These are phyloP conservation scores for Callosobruchus maculatus DNA, from an alignment of 2,888 invertebrate species.

Conservation along the genomic window DNA sequence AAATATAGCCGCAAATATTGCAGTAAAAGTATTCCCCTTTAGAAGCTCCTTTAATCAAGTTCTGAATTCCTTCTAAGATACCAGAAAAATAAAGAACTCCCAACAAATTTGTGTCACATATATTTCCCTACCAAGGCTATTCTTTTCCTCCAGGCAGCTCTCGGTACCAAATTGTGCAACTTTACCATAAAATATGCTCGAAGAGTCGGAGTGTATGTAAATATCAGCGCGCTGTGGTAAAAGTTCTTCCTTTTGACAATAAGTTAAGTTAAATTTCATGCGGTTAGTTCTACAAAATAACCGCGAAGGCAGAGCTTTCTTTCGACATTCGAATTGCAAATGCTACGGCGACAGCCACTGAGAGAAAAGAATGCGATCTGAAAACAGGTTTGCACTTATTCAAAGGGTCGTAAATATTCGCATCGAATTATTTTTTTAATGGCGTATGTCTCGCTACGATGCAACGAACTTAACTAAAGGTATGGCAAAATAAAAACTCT, in stretches of 20 bases:
- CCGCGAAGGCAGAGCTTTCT: conserved; percentile 20
- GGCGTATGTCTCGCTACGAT: too few species aligned
- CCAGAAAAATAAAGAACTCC: too few species aligned
- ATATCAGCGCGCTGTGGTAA: conserved; percentile 22
- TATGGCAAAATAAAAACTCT: too few species aligned
- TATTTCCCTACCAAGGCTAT: neutral
- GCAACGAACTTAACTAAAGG: too few species aligned
- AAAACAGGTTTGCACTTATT: neutral
- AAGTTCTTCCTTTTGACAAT: conserved; percentile 26
- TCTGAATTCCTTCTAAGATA: too few species aligned
- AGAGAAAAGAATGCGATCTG: neutral
- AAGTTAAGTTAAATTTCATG: conserved; percentile 30
- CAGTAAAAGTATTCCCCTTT: too few species aligned
- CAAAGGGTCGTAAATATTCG: too few species aligned
- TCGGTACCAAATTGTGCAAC: neutral
- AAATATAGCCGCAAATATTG: too few species aligned
- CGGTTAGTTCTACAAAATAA: conserved; percentile 30
- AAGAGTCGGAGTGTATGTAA: conserved; percentile 20
- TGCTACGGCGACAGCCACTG: conserved; percentile 33
- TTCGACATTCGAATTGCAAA: conserved; percentile 43
- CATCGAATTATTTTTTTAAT: too few species aligned
- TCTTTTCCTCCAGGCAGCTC: neutral
- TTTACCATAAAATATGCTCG: neutral
- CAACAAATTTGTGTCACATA: neutral
- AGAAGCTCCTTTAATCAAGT: too few species aligned